A percentile compares a stretch with the other conserved stretches of the same genome.
These are phyloP conservation scores for Centropus bengalensis DNA, from an alignment of 2,113 vertebrate genomes.

Conservation along the genomic window DNA sequence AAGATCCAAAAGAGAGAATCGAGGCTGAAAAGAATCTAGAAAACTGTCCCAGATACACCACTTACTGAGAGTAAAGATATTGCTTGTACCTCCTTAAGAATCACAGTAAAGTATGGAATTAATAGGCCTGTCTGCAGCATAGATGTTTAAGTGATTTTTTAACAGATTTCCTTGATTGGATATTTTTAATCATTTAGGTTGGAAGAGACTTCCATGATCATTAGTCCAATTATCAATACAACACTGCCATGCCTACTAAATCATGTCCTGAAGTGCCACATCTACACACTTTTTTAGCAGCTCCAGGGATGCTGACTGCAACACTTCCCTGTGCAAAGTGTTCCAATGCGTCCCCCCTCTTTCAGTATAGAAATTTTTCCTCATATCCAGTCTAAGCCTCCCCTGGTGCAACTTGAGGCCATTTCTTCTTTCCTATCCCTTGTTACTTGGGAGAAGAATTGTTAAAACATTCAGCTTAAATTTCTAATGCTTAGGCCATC, in stretches of 20 bases:
- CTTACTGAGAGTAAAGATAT: neutral
- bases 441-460: neutral
- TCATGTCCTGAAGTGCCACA: no score
- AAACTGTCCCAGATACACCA: neutral
- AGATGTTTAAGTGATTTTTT: neutral
- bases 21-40: neutral
- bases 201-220: no score
- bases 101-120: neutral
- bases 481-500: neutral
- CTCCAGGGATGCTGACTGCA: no score
- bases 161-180: neutral
- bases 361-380: no score
- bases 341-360: no score
- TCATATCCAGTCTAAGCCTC: no score
- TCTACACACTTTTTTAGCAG: no score
- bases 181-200: neutral
- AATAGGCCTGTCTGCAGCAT: neutral
- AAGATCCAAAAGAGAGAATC: neutral
- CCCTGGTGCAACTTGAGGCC: no score
- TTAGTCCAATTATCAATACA: no score
- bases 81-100: neutral
- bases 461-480: neutral
- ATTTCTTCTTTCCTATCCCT: no score
- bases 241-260: no score
- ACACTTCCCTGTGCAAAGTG: no score